These are phyloP conservation scores for Equus quagga DNA, from an alignment of 2,113 vertebrate species.

Conservation along the genomic window DNA sequence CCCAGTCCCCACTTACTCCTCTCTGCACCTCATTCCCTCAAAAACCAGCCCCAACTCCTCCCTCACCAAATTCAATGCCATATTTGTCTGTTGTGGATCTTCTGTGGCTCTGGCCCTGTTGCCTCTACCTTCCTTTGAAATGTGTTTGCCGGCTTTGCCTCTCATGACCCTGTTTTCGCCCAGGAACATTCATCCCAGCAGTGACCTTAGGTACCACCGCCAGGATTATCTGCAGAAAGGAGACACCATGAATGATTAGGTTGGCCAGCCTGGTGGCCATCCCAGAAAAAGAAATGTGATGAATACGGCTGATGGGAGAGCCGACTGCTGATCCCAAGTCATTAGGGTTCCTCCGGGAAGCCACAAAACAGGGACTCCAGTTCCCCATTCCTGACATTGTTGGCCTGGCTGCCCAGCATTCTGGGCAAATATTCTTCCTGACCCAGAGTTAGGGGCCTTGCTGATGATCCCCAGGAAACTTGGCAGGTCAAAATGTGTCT, in stretches of 20 bases:
- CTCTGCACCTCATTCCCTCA: background rate
- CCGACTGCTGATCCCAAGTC: background rate
- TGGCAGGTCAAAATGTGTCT: conserved; percentile 50
- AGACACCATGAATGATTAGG: background rate
- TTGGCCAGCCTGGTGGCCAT: background rate
- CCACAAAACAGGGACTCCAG: background rate
- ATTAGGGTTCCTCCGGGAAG: background rate
- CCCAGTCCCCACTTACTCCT: too few relatives aligned
- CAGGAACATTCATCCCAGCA: accelerated
- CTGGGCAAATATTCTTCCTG: background rate
- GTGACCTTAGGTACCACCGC: background rate
- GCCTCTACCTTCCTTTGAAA: background rate
- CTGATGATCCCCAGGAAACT: background rate
- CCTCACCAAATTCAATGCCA: accelerated
- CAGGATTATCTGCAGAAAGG: background rate
- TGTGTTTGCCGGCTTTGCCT: background rate
- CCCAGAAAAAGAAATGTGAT: background rate
- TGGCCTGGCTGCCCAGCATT: background rate
- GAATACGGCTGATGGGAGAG: background rate
- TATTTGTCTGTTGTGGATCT: accelerated
- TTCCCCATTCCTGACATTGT: background rate
- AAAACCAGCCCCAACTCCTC: background rate
- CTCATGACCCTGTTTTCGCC: background rate
- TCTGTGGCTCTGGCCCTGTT: too few relatives aligned
- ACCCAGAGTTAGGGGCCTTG: background rate